Evolutionary conservation across 1,140 invertebrate genomes (phyloP), one percentile per base, ranked within the genome.

Genomic region (Saccostrea glomerata): DNA sequence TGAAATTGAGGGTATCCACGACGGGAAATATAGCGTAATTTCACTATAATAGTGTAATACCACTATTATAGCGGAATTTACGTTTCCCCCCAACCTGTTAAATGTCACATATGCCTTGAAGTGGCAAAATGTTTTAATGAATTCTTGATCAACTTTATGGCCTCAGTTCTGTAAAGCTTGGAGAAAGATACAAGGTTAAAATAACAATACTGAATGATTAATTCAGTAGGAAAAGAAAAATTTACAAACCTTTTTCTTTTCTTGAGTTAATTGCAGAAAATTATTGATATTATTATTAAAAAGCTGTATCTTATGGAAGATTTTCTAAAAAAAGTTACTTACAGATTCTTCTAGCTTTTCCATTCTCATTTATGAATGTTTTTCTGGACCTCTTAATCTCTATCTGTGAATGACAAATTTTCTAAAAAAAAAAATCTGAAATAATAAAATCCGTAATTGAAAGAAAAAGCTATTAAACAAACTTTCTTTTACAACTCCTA

Each of bases 181-280:
- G 70, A 77, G 30, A 77, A 77, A 30, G 70, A 40, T 25, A 36
- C 23, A 15, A 25, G 70, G 70, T 77, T 77, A 77, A 36, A 77
- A 77, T 77, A 77, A 77, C 30, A 77, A 36, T 77, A 30, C 25
- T 77, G 6, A 30, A 9, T 77, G 13, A 30, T 12, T 12, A 77
- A 77, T 25, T 36, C 4, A 77, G n/a, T 17, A 63, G 17, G 58
- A 20, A 17, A 63, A 60, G 6, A 60, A 60, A 60, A 60, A 60
- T 60, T 60, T 17, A 58, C 56, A 58, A 36, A 47, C 47, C 6
- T 47, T 47, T 47, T 47, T 47, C 9, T 2, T 47, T 47, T 47
- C 0, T 7, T 1, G 47, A 63, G 6, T 6, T 17, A 63, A 1
- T 60, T 0, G 13, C 3, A 13, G 17, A 63, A 63, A 63, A 63